Evolutionary conservation across 2,888 invertebrate species (phyloP).

Genomic region (Nomada fabriciana): DNA sequence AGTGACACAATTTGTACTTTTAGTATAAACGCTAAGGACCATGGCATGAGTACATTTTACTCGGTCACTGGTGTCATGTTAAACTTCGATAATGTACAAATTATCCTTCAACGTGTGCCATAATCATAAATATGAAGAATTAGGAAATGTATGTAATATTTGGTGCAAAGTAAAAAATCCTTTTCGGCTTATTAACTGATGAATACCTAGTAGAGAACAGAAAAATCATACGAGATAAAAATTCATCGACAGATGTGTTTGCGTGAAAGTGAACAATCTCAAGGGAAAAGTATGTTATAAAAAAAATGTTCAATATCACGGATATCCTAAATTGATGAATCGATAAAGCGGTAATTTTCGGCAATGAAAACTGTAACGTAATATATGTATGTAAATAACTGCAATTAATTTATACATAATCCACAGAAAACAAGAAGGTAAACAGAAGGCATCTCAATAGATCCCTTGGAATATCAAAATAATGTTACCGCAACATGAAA

Average conservation of each 20-base stretch:
- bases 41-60: conserved; percentile 14
- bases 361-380: not conserved
- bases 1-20: conserved; percentile 7
- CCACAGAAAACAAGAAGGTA: not conserved
- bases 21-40: conserved; percentile 2
- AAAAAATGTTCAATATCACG: conserved; percentile 15
- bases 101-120: conserved; percentile 12
- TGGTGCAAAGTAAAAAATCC: conserved; percentile 25
- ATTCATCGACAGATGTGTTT: conserved; percentile 1
- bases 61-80: not conserved
- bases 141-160: conserved; percentile 30
- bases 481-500: conserved; percentile 8
- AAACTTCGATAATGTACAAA: conserved; percentile 34
- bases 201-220: conserved; percentile 8
- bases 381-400: not conserved
- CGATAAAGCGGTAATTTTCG: conserved; percentile 25
- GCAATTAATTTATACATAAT: conserved; percentile 12
- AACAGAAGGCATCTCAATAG: not conserved
- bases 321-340: not conserved
- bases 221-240: conserved; percentile 12
- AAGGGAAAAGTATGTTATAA: conserved; percentile 26
- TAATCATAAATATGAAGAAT: conserved; percentile 26
- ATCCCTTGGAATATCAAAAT: not conserved
- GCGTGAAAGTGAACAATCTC: conserved; percentile 1
- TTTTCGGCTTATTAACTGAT: conserved; percentile 40